Evolutionary conservation across 2,113 vertebrate species (phyloP).

Genomic region (Butorides virescens): DNA sequence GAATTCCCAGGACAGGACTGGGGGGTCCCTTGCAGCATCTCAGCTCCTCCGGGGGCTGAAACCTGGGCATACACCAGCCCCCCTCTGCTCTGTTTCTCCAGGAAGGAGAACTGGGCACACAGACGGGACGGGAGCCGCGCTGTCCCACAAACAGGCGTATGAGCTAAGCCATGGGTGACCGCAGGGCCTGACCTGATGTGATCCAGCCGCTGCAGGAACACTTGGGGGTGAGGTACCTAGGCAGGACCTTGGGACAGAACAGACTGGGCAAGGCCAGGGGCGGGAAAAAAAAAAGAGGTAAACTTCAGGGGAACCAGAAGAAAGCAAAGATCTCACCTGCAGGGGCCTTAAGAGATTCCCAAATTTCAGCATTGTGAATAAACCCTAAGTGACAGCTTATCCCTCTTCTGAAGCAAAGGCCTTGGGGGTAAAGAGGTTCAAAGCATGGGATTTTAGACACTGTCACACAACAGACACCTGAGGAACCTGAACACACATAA

Average conservation of each 20-base stretch:
- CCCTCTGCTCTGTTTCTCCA: not conserved
- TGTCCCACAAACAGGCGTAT: not conserved
- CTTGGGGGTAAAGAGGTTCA: not conserved
- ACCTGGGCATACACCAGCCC: not conserved
- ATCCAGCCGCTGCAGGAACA: not conserved
- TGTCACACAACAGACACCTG: not conserved
- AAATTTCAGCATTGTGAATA: not conserved
- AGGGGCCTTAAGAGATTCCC: not conserved
- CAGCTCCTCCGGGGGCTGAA: not conserved
- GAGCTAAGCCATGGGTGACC: not conserved
- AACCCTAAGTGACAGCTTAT: not conserved
- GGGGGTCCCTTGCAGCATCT: not conserved
- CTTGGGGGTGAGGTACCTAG: not conserved
- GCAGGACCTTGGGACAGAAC: too few species aligned
- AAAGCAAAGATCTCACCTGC: not conserved
- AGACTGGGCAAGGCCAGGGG: not conserved
- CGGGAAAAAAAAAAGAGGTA: not conserved
- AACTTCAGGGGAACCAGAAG: not conserved
- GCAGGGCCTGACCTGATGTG: not conserved
- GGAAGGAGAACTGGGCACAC: not conserved
- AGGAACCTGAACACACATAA: too few species aligned
- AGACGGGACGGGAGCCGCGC: not conserved
- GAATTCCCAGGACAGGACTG: not conserved
- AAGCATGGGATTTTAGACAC: not conserved
- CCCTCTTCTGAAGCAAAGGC: not conserved